Evolutionary conservation across 2,113 vertebrate genomes (phyloP), one percentile per base, ranked within the genome.

Genomic region (Perca schrenkii): DNA sequence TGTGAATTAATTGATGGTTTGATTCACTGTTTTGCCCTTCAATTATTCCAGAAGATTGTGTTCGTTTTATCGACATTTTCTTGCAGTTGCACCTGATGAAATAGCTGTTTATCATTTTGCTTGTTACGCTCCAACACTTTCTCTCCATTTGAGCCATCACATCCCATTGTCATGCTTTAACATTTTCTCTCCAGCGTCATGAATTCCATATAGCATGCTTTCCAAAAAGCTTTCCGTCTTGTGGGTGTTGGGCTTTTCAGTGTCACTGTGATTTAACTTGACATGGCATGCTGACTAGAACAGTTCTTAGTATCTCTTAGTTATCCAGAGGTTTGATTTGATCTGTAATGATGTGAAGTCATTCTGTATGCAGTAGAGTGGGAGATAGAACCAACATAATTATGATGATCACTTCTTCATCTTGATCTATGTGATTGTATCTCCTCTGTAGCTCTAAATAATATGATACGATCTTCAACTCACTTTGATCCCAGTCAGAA

Each of bases 131-230:
- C 86, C 72, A 75, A 64, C 83, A 82, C 76, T 47, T 76, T 54
- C 65, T 57, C 43, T 12, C 85, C 77, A 17, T 76, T 70, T 86
- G 81, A 67, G 71, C 80, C 85, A 86, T 92, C 78, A 74, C 85
- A 89, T 87, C 70, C 56, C 88, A 90, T 91, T 72, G 46, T 82
- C 87, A 87, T 69, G 77, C 85, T 90, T 43, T 88, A 80, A 89
- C 84, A 85, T 84, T 66, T 77, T 74, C 67, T 79, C 53, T 6
- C 80, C 74, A 56, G 77, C 49, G 66, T 91, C 84, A 86, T 78
- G 50, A 74, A 81, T 81, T 84, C 50, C 81, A 82, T 82, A 76
- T 61, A 88, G 91, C 94, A 95, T 93, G 93, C 88, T 74, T 70
- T 85, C 46, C 71, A 69, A 68, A 79, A 69, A 54, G 53, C 56